phyloP scores from a whole-genome alignment of 2,113 vertebrate genomes.

The Perca schrenkii region DNA sequence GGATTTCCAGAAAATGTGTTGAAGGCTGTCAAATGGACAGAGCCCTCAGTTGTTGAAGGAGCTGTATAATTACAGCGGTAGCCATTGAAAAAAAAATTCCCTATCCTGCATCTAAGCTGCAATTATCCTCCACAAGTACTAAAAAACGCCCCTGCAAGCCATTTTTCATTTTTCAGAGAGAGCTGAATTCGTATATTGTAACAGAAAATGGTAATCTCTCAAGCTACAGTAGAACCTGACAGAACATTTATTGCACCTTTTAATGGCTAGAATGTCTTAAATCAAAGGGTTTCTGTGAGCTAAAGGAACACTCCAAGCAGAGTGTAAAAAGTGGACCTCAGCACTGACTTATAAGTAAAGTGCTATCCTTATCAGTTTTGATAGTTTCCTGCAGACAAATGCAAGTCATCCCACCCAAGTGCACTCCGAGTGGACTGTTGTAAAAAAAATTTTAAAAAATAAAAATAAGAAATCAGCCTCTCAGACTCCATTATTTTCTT shows the following conservation, averaged over 20 bases:
- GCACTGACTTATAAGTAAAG: constrained; percentile 46
- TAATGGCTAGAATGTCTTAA: constrained; percentile 17
- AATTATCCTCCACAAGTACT: constrained; percentile 32
- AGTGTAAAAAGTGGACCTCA: constrained; percentile 36
- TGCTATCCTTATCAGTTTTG: constrained; percentile 65
- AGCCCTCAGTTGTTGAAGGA: neutral
- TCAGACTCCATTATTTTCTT: constrained; percentile 72
- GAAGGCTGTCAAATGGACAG: neutral
- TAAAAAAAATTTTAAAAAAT: neutral
- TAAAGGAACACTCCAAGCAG: constrained; percentile 1
- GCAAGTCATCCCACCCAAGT: constrained; percentile 72
- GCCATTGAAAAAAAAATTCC: constrained; percentile 8
- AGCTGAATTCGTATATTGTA: constrained; percentile 19
- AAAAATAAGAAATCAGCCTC: constrained; percentile 5
- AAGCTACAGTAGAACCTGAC: neutral
- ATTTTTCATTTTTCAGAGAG: constrained; percentile 18
- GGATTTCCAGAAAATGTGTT: neutral
- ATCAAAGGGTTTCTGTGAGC: constrained; percentile 33
- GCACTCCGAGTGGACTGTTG: constrained; percentile 51
- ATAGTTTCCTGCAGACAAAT: constrained; percentile 66
- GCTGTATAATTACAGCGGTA: constrained; percentile 7
- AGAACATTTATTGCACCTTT: neutral
- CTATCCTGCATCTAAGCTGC: constrained; percentile 10
- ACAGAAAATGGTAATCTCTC: constrained; percentile 23
- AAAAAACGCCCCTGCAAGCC: neutral